These are phyloP conservation scores for Ryuthela nishihirai DNA, from an alignment of 2,888 invertebrate species.

Conservation along the genomic window DNA sequence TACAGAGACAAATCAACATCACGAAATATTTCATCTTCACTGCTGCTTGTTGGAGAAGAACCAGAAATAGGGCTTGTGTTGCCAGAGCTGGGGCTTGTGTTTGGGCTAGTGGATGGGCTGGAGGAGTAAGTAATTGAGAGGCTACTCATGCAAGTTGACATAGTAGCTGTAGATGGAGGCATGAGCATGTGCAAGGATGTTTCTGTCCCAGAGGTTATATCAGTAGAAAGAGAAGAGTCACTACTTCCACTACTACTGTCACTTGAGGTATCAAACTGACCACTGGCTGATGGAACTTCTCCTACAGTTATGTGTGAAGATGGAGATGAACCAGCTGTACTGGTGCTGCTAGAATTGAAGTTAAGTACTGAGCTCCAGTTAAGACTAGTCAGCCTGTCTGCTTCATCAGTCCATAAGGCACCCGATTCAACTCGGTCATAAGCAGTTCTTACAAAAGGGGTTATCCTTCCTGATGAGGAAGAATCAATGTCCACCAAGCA, in stretches of 20 bases:
- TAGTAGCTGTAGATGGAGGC: conserved; percentile 24
- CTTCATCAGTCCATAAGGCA: conserved; percentile 49
- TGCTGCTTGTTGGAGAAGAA: conserved; percentile 29
- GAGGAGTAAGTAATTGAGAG: conserved; percentile 7
- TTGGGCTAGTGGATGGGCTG: conserved; percentile 22
- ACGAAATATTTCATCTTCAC: conserved; percentile 45
- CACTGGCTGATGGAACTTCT: conserved; percentile 2
- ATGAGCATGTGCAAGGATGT: conserved; percentile 35
- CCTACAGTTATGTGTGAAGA: conserved; percentile 4
- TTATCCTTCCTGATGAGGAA: conserved; percentile 36
- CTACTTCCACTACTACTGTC: conserved; percentile 3
- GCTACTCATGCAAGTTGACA: conserved; percentile 11
- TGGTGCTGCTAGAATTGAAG: conserved; percentile 61
- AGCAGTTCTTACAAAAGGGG: conserved; percentile 36
- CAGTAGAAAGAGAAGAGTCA: conserved; percentile 22
- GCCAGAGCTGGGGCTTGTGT: conserved; percentile 4
- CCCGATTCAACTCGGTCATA: conserved; percentile 32
- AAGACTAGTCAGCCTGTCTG: conserved; percentile 70
- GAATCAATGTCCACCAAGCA: conserved; percentile 37
- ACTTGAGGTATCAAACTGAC: conserved; percentile 13
- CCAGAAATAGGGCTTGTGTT: conserved; percentile 28
- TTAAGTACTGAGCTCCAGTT: conserved; percentile 90
- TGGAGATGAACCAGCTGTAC: not conserved
- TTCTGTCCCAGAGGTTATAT: conserved; percentile 12
- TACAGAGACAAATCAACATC: conserved; percentile 59